These are phyloP conservation scores for Montipora capitata DNA, from an alignment of 92 coral and sea anemone species.

Conservation along the genomic window DNA sequence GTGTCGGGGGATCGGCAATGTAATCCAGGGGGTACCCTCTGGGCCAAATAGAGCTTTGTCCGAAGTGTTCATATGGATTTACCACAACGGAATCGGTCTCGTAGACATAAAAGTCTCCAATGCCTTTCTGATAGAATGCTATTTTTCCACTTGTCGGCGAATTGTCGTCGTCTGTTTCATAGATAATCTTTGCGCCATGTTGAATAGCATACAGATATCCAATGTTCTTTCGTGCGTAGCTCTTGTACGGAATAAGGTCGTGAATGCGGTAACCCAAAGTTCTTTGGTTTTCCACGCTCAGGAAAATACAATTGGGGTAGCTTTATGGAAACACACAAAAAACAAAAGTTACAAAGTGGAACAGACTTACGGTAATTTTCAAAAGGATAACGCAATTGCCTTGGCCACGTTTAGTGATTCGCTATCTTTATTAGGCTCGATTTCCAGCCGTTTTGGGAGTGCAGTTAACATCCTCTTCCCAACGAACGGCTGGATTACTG, in stretches of 20 bases:
- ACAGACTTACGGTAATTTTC: too few relatives aligned
- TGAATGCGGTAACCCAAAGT: constrained; percentile 88
- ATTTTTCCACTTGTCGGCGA: constrained; percentile 89
- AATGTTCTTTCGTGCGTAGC: constrained; percentile 94
- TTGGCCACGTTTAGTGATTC: too few relatives aligned
- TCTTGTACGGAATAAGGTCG: constrained; percentile 85
- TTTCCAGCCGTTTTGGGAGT: too few relatives aligned
- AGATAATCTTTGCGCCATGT: constrained; percentile 97
- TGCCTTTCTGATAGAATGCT: constrained; percentile 78
- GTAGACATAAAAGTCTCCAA: constrained; percentile 88
- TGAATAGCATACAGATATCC: constrained; percentile 98
- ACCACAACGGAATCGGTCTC: constrained; percentile 60
- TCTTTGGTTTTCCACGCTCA: constrained; percentile 90
- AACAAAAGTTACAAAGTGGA: too few relatives aligned
- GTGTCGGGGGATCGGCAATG: constrained; percentile 87
- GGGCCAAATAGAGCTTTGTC: constrained; percentile 99
- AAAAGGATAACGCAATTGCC: too few relatives aligned
- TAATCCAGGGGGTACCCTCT: constrained; percentile 97
- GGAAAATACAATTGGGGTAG: constrained; percentile 90
- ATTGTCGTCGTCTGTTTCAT: constrained; percentile 99
- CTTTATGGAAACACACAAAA: constrained; percentile 48
- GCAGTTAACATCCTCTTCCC: too few relatives aligned
- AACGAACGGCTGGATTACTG: too few relatives aligned
- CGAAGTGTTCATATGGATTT: constrained; percentile 98
- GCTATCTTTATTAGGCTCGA: too few relatives aligned